phyloP scores from a whole-genome alignment of 2,113 vertebrate species.

The Procavia capensis region DNA sequence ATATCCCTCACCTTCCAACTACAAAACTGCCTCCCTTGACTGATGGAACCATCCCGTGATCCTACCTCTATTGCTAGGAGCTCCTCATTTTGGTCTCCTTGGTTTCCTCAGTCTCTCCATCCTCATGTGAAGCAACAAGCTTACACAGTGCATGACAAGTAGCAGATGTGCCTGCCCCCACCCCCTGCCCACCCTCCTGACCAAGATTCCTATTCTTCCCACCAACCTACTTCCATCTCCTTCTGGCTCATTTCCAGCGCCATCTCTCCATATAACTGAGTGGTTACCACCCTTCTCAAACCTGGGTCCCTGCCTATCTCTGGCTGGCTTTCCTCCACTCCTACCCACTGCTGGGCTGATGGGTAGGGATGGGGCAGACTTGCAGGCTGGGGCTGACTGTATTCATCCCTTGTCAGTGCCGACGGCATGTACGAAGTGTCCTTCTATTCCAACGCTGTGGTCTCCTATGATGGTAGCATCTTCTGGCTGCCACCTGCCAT shows the following conservation, averaged over 20 bases:
- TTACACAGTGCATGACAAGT: background rate
- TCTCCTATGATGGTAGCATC: constrained; percentile 97
- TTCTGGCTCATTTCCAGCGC: background rate
- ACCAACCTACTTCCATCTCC: background rate
- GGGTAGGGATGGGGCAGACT: accelerated
- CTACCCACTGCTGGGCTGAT: accelerated
- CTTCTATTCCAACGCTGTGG: constrained; percentile 98
- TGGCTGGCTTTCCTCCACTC: background rate
- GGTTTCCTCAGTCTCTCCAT: background rate
- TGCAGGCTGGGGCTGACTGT: background rate
- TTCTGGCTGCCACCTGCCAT: constrained; percentile 98
- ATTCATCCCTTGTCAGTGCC: constrained; percentile 86
- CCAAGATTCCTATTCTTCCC: background rate
- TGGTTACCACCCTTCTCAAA: background rate
- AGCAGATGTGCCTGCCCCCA: background rate
- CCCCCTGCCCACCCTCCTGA: background rate
- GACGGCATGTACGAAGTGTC: constrained; percentile 99
- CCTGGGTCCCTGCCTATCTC: background rate
- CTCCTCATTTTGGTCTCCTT: background rate
- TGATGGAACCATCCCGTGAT: background rate
- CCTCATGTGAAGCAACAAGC: background rate
- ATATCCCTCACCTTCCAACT: background rate
- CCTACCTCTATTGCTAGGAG: background rate
- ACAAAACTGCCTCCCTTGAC: background rate
- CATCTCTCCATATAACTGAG: accelerated